These are phyloP conservation scores for Drosophila mayri DNA, from an alignment of 1,140 invertebrate genomes.

Conservation along the genomic window DNA sequence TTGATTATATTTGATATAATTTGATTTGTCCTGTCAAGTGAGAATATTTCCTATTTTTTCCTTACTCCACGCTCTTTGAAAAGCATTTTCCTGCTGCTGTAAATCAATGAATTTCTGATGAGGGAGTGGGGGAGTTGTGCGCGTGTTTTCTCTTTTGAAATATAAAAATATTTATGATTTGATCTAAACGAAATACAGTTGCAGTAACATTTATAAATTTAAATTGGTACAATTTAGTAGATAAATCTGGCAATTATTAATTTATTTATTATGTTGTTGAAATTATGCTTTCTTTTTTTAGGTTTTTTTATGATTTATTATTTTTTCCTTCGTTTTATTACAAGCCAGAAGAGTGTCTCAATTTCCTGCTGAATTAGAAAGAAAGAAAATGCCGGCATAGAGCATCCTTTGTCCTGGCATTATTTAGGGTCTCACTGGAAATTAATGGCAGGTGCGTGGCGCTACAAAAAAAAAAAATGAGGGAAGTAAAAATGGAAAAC, in stretches of 20 bases:
- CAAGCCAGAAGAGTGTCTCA: not conserved
- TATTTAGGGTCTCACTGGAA: slow-evolving; percentile 42
- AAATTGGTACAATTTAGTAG: not conserved
- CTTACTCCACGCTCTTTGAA: slow-evolving; percentile 1
- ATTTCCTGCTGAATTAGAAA: slow-evolving; percentile 4
- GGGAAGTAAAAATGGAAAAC: slow-evolving; percentile 3
- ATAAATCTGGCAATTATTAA: not conserved
- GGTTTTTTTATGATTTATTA: not conserved
- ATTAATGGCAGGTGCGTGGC: slow-evolving; percentile 61
- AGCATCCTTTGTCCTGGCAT: slow-evolving; percentile 45
- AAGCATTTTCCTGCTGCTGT: slow-evolving; percentile 10
- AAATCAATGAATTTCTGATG: slow-evolving; percentile 30
- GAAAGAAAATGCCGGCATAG: slow-evolving; percentile 16
- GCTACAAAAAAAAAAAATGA: not conserved
- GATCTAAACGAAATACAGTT: not conserved
- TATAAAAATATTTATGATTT: slow-evolving; percentile 2
- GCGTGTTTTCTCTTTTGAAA: not conserved
- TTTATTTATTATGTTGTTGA: not conserved
- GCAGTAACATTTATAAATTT: not conserved
- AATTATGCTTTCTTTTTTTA: not conserved
- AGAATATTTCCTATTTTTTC: slow-evolving; percentile 11
- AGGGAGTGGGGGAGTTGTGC: not conserved
- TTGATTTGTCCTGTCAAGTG: slow-evolving; percentile 44
- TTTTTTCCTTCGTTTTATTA: not conserved
- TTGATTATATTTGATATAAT: slow-evolving; percentile 54